phyloP scores from a whole-genome alignment of 2,797 vertebrate species.

The Epinephelus coioides region DNA sequence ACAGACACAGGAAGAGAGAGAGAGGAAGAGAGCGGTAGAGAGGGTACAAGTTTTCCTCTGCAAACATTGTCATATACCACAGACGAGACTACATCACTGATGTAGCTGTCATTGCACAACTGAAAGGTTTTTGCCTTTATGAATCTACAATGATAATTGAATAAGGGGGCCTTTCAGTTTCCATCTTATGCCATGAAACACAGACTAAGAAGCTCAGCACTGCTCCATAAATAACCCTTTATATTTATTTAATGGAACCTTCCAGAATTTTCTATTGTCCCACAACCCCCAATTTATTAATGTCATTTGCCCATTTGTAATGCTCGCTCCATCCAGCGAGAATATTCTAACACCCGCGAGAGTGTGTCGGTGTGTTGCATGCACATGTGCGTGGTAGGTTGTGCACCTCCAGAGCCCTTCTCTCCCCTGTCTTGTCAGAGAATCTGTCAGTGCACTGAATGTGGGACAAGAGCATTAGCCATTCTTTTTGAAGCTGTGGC shows the following conservation, averaged over 20 bases:
- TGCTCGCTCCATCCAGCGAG: constrained; percentile 40
- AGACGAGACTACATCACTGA: constrained; percentile 17
- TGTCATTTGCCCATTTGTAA: constrained; percentile 34
- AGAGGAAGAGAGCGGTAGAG: constrained; percentile 1
- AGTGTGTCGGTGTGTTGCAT: constrained; percentile 18
- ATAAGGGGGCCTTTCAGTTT: constrained; percentile 51
- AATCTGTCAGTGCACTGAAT: constrained; percentile 64
- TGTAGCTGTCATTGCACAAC: constrained; percentile 36
- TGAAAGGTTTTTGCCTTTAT: constrained; percentile 53
- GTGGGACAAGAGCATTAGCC: constrained; percentile 70
- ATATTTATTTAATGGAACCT: constrained; percentile 68
- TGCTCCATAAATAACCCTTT: constrained; percentile 60
- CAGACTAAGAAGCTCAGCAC: constrained; percentile 30
- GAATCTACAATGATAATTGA: constrained; percentile 65
- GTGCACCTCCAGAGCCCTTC: constrained; percentile 38
- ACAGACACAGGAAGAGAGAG: constrained; percentile 1
- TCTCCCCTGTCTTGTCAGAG: constrained; percentile 46
- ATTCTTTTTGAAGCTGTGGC: constrained; percentile 75
- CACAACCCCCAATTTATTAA: constrained; percentile 61
- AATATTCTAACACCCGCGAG: constrained; percentile 55
- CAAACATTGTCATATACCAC: constrained; percentile 42
- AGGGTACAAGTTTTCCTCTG: constrained; percentile 29
- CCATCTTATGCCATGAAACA: constrained; percentile 52
- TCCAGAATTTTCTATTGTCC: constrained; percentile 52
- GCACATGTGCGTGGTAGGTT: constrained; percentile 31